These are phyloP conservation scores for Acanthochromis polyacanthus DNA, from an alignment of 2,113 vertebrate species.

Conservation along the genomic window DNA sequence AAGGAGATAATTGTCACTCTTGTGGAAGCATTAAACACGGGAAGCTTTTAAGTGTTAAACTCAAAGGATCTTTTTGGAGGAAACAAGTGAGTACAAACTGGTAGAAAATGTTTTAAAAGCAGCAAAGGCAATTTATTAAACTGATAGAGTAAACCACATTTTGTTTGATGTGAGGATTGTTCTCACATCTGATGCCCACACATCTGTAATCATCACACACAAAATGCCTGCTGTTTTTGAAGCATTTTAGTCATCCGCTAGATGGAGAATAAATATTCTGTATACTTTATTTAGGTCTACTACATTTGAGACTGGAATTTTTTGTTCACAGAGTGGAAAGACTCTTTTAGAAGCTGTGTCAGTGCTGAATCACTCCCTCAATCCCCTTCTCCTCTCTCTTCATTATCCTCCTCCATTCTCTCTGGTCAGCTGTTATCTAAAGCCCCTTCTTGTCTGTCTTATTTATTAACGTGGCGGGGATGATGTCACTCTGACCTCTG, in stretches of 20 bases:
- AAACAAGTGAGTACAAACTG: background rate
- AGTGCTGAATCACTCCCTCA: background rate
- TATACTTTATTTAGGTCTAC: background rate
- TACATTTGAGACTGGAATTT: background rate
- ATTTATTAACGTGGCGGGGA: background rate
- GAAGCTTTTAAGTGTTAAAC: background rate
- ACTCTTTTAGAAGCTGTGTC: background rate
- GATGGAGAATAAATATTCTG: background rate
- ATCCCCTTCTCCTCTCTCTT: background rate
- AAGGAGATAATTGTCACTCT: background rate
- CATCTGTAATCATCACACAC: background rate
- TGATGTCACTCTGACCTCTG: constrained; percentile 15
- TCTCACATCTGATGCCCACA: background rate
- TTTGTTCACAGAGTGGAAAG: background rate
- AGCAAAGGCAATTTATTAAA: background rate
- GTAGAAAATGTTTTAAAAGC: background rate
- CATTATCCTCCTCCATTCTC: background rate
- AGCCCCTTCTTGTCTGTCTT: background rate
- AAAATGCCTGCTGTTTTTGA: background rate
- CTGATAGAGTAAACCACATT: background rate
- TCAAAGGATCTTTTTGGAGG: too few species aligned
- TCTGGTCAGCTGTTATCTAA: background rate
- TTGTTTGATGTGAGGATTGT: background rate
- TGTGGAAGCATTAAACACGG: background rate
- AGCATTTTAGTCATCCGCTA: background rate